Base-by-base conservation (phyloP, 2,797 vertebrate genomes). In the Lepidocolaptes lacrymiger region DNA sequence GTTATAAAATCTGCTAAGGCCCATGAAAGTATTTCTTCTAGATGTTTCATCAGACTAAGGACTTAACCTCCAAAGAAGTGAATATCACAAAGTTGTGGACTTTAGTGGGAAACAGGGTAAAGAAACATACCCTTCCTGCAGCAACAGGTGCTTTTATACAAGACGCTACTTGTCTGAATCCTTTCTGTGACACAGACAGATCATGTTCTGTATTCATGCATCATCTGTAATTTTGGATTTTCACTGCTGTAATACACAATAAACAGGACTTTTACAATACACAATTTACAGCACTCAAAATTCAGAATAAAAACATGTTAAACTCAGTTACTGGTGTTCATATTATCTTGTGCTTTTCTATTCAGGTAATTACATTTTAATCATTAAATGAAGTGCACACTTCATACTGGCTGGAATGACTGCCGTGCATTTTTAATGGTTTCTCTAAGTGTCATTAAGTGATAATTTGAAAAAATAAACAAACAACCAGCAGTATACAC, bases 311-410 rank as follows among this genome's bases (percentile, higher is more conserved):
- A 95, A 90, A 26, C 39, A 30, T 61, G 67, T 80, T 86, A 37
- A 39, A 64, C 36, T 85, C 22, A 41, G 66, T 86, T 96, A 84
- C 58, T 90, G 64, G 32, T 93, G 66, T 89, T 95, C 19, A 12
- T 58, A 58, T 88, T 96, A 89, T 93, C 58, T 94, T 90, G 67
- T 73, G 85, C 51, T 94, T 91, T 95, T 93, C 83, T 96, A 36
- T 91, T 84, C 75, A 96, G 89, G 94, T 97, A 94, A 97, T 96
- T 97, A 88, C 69, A 63, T 83, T 95, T 93, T 87, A 90, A 51
- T 96, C 82, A 93, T 91, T 95, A 94, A 96, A 91, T 93, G 89
- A 93, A 94, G 89, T 94, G 74, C 58, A 34, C 91, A 95, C 93
- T 96, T 96, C 76, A 95, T 83, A 80, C 52, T 93, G 91, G 78